A percentile compares a stretch with the other conserved stretches of the same genome.
Conservation (phyloP, 2,113 vertebrate genomes). For the human (Homo sapiens) region GRCh38 chrX:74620501-74621000, state of each 20-base stretch:
- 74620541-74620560: neutral
- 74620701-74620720: neutral
- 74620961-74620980: slow-evolving; percentile 45
- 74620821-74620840: slow-evolving; percentile 12
- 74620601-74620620: neutral
- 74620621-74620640: neutral
- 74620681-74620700: slow-evolving; percentile 2
- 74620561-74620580: slow-evolving; percentile 23
- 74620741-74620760: slow-evolving; percentile 25
- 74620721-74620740: slow-evolving; percentile 38
- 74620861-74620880: neutral
- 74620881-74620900: neutral
- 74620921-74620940: neutral
- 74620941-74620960: neutral
- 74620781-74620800: slow-evolving; percentile 29
- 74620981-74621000: neutral
- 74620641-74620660: neutral
- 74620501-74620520: neutral
- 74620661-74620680: neutral
- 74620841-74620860: neutral
- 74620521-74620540: neutral
- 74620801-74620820: slow-evolving; percentile 27
- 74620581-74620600: slow-evolving; percentile 33
- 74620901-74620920: neutral
- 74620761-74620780: neutral